Base-by-base conservation (phyloP, 2,888 invertebrate species). In the Latrodectus elegans region DNA sequence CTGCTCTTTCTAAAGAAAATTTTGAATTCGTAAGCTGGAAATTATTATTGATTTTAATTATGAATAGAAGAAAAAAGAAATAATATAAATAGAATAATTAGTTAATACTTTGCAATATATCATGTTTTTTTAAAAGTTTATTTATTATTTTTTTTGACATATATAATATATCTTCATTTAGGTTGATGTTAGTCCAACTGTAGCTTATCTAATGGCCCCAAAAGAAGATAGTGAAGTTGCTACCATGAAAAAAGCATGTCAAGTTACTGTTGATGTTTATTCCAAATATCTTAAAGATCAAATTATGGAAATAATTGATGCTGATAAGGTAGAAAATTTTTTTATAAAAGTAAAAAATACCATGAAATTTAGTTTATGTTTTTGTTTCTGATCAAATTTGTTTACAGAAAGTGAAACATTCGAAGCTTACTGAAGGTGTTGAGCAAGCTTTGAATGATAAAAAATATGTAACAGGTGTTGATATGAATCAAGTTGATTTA, bases 251-350 rank as follows among this genome's bases (percentile, higher is more conserved):
- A 97, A 97, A 93, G 98, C 99, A 0, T 96, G 96, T 90, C 93
- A 96, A 92, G 97, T 97, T 14, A 97, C 98, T 12, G 96, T 97
- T 82, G 98, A 99, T 93, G 95, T 99, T 15, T 99, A 98, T 92
- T 96, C 96, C 75, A 99, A 99, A 92, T 98, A 97, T 93, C 94
- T 99, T 68, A 97, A 97, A 92, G 97, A 98, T 92, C 97, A 99
- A 93, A 96, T 99, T 90, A 98, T 99, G 96, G 98, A 98, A 92
- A 97, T 99, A 90, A 97, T 99, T 91, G 99, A 99, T 94, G 96
- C 97, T 8, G 99, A 99, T 92, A 97, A 96, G 94, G 96, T 95
- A 92, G 92, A 38, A 38, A 38, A 38, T 3, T 3, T 1, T 38
- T 38, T 38, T 38, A 38, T 38, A 38, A 1, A 38, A 38, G 4